Percentiles rank a stretch among this genome's conserved stretches.
These are phyloP conservation scores for Zhuqinia jingwanae DNA, from an alignment of 2,888 invertebrate genomes.

Conservation along the genomic window DNA sequence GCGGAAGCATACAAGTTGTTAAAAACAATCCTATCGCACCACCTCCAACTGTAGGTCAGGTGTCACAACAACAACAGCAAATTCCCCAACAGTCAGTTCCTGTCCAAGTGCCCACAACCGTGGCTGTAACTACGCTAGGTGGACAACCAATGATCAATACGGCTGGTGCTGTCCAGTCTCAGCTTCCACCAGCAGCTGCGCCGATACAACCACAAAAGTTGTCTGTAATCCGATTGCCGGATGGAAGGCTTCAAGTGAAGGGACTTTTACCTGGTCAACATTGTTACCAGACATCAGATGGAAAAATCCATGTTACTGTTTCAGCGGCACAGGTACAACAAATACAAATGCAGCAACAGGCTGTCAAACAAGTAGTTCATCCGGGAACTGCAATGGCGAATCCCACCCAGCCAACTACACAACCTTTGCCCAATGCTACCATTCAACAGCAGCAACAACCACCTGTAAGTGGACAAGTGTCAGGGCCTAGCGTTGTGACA, in stretches of 20 bases:
- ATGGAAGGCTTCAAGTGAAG: slow-evolving; percentile 95
- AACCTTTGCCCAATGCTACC: background rate
- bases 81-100: background rate
- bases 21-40: slow-evolving; percentile 30
- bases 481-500: background rate
- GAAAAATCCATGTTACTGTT: slow-evolving; percentile 85
- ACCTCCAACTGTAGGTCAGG: slow-evolving; percentile 1
- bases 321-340: slow-evolving; percentile 81
- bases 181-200: background rate
- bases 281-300: slow-evolving; percentile 93
- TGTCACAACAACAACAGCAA: background rate
- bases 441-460: slow-evolving; percentile 79
- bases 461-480: no score
- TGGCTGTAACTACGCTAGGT: slow-evolving; percentile 16
- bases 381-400: background rate
- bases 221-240: slow-evolving; percentile 93
- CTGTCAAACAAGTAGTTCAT: slow-evolving; percentile 49
- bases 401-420: background rate
- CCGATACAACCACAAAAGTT: slow-evolving; percentile 85
- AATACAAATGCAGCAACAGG: slow-evolving; percentile 73
- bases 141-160: slow-evolving; percentile 9
- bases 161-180: background rate
- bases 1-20: slow-evolving; percentile 52
- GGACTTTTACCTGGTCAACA: slow-evolving; percentile 93
- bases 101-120: slow-evolving; percentile 21